These are phyloP conservation scores for Sarcophaga rosellei DNA, from an alignment of 2,888 invertebrate species.

Conservation along the genomic window DNA sequence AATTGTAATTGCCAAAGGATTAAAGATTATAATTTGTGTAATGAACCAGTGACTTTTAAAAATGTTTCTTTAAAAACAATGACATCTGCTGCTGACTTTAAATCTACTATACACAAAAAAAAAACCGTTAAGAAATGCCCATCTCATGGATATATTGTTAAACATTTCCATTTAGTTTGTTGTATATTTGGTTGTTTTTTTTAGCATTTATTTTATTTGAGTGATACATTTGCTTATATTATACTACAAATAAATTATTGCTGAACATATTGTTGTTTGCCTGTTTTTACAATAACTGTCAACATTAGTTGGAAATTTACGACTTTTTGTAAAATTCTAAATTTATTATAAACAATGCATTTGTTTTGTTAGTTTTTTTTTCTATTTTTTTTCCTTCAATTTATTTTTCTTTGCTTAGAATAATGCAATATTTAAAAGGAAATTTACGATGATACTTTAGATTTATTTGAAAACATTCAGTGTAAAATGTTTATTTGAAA, in stretches of 20 bases:
- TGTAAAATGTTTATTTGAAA: background rate
- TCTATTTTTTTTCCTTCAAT: too few relatives aligned
- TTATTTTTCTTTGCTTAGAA: background rate
- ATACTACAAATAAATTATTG: background rate
- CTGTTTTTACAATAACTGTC: background rate
- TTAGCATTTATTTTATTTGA: background rate
- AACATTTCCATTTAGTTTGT: background rate
- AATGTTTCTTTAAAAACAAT: background rate
- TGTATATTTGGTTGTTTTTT: background rate
- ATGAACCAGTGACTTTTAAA: background rate
- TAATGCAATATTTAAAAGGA: background rate
- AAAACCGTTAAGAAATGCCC: conserved; percentile 18
- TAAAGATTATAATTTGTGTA: background rate
- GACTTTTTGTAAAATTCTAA: conserved; percentile 45
- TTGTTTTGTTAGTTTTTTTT: background rate
- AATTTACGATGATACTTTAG: background rate
- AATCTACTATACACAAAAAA: background rate
- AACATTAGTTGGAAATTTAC: conserved; percentile 49
- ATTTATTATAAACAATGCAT: conserved; percentile 28
- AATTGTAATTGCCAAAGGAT: background rate
- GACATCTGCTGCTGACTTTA: conserved; percentile 3
- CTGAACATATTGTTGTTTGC: conserved; percentile 5
- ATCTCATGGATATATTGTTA: conserved; percentile 17
- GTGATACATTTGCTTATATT: background rate
- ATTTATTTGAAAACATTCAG: background rate